Evolutionary conservation across 2,113 vertebrate species (phyloP), one percentile per base, ranked within the genome.

Genomic region (Hippocampus zosterae): DNA sequence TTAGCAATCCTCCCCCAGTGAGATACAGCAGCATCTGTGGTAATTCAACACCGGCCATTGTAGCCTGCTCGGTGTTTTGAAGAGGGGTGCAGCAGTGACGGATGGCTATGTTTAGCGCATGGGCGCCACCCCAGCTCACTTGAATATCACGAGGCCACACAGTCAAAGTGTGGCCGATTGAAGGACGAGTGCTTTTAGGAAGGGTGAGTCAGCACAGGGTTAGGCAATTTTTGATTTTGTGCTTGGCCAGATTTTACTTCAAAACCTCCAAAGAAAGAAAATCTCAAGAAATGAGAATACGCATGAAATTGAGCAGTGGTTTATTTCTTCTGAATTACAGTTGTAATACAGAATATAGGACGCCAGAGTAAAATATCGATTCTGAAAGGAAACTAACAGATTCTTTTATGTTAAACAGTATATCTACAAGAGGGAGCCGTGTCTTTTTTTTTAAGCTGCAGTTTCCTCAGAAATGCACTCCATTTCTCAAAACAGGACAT

Each of bases 21-120:
- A 87, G 66, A 69, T 70, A 74, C 72, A 81, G 79, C 75, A 73
- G 68, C 76, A 75, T 86, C 74, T 83, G 85, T 37, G 64, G 86
- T 84, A 90, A 92, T 72, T 15, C 0, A 68, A 91, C 87, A 90
- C 91, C 80, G 10, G 62, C 80, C 78, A 88, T 88, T 91, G 87
- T 89, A 76, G 56, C 76, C 63, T 63, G 23, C 19, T 50, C 67
- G 0, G 55, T 84, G 82, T 77, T 77, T 76, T 79, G 70, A 83
- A 79, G 74, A 80, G 69, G 77, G 74, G 75, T 8, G 79, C 52
- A 68, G 37, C 79, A 73, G 82, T 84, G 80, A 66, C n/a, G 48
- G 80, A 66, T 21, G 44, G 69, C 89, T 90, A 90, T 86, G 74
- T 90, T 91, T 91, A 92, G 86, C 69, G 57, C 63, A 27, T 78